Evolutionary conservation across 2,888 invertebrate genomes (phyloP).

Genomic region (Hirtodrosophila trivittata): DNA sequence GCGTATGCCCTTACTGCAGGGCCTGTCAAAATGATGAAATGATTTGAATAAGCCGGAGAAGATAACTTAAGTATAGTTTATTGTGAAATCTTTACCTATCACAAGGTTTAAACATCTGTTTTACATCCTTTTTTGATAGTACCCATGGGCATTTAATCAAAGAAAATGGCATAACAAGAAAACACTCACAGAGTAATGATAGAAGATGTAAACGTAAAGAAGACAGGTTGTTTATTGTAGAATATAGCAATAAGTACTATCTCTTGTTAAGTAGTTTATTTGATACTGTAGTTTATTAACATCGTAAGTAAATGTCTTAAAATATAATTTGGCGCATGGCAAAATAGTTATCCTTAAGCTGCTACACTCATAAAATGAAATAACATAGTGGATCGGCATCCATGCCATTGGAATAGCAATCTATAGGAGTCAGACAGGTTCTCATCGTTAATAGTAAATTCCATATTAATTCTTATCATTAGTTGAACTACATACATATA

Average conservation of each 20-base stretch:
- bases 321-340: conserved; percentile 16
- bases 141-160: too few species aligned
- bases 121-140: too few species aligned
- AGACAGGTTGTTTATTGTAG: conserved; percentile 15
- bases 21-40: too few species aligned
- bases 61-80: too few species aligned
- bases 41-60: too few species aligned
- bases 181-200: too few species aligned
- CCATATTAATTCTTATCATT: conserved; percentile 8
- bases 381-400: conserved; percentile 29
- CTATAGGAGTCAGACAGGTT: conserved; percentile 14
- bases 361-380: conserved; percentile 25
- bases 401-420: conserved; percentile 24
- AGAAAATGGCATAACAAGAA: too few species aligned
- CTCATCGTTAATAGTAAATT: conserved; percentile 3
- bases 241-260: conserved; percentile 25
- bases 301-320: conserved; percentile 6
- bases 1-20: too few species aligned
- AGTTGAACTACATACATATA: neutral
- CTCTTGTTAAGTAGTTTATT: conserved; percentile 30
- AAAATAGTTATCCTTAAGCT: conserved; percentile 29
- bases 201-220: too few species aligned
- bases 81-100: too few species aligned
- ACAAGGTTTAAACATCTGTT: too few species aligned
- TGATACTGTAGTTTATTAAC: conserved; percentile 25